Percentiles rank a stretch among this genome's conserved stretches.
phyloP scores from a whole-genome alignment of 1,140 invertebrate genomes.

The Latrodectus geometricus region DNA sequence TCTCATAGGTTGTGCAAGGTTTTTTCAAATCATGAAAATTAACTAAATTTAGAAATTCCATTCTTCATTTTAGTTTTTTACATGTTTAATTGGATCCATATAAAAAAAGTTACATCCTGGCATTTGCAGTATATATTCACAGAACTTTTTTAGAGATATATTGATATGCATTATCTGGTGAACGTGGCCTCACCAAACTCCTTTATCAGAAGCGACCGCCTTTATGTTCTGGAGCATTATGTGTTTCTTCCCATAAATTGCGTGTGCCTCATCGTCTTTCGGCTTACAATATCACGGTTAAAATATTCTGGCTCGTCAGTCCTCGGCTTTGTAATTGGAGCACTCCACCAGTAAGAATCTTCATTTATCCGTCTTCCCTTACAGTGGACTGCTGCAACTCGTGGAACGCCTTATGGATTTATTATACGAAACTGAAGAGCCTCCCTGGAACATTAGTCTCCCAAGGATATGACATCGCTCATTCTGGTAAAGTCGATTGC shows the following conservation, averaged over 20 bases:
- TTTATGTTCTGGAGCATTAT: too few species aligned
- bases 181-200: too few species aligned
- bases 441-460: conserved; percentile 5
- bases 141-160: too few species aligned
- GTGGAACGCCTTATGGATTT: conserved; percentile 29
- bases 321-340: conserved; percentile 21
- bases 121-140: too few species aligned
- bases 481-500: conserved; percentile 7
- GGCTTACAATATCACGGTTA: not conserved
- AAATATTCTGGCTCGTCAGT: not conserved
- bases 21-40: too few species aligned
- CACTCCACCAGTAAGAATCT: not conserved
- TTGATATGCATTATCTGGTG: too few species aligned
- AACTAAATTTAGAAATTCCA: too few species aligned
- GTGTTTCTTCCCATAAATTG: not conserved
- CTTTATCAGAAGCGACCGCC: too few species aligned
- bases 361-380: conserved; percentile 26
- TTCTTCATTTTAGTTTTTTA: too few species aligned
- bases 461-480: not conserved
- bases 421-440: conserved; percentile 12
- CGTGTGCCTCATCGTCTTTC: not conserved
- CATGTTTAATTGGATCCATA: too few species aligned
- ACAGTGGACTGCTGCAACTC: not conserved
- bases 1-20: too few species aligned
- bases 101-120: too few species aligned